Evolutionary conservation across 2,797 vertebrate species (phyloP).

Genomic region (Rhyacichthys aspro): DNA sequence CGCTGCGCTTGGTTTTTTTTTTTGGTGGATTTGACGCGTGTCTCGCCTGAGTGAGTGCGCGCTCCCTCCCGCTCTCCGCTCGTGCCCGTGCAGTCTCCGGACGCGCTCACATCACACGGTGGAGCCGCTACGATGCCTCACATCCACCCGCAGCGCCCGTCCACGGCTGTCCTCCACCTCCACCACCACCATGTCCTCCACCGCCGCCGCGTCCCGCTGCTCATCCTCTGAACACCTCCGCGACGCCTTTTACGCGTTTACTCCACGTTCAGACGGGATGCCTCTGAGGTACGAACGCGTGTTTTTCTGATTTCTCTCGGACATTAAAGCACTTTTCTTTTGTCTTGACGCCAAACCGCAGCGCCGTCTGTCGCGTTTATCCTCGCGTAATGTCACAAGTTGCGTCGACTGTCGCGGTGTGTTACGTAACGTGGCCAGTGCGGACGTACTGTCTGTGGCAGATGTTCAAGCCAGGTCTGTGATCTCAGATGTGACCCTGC

Average conservation of each 20-base stretch:
- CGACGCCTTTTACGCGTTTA: slow-evolving; percentile 13
- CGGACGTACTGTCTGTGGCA: slow-evolving; percentile 40
- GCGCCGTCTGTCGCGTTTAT: background rate
- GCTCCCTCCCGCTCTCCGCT: background rate
- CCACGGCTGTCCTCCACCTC: slow-evolving; percentile 56
- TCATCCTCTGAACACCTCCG: slow-evolving; percentile 32
- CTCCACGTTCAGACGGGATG: slow-evolving; percentile 34
- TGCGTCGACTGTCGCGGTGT: slow-evolving; percentile 40
- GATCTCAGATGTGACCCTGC: slow-evolving; percentile 34
- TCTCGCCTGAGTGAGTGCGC: background rate
- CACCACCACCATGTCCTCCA: slow-evolving; percentile 51
- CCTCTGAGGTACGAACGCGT: slow-evolving; percentile 59
- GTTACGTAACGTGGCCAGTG: slow-evolving; percentile 70
- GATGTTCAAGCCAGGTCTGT: slow-evolving; percentile 48
- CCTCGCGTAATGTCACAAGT: slow-evolving; percentile 51
- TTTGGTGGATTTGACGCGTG: background rate
- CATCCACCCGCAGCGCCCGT: slow-evolving; percentile 50
- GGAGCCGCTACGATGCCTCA: slow-evolving; percentile 76
- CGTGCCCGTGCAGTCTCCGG: slow-evolving; percentile 39
- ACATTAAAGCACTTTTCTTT: background rate
- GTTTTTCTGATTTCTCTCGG: background rate
- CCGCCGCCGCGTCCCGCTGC: slow-evolving; percentile 37
- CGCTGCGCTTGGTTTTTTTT: slow-evolving; percentile 57
- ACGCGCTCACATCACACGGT: slow-evolving; percentile 57
- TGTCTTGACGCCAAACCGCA: background rate